phyloP scores from a whole-genome alignment of 2,797 vertebrate genomes.

The Heliangelus exortis region DNA sequence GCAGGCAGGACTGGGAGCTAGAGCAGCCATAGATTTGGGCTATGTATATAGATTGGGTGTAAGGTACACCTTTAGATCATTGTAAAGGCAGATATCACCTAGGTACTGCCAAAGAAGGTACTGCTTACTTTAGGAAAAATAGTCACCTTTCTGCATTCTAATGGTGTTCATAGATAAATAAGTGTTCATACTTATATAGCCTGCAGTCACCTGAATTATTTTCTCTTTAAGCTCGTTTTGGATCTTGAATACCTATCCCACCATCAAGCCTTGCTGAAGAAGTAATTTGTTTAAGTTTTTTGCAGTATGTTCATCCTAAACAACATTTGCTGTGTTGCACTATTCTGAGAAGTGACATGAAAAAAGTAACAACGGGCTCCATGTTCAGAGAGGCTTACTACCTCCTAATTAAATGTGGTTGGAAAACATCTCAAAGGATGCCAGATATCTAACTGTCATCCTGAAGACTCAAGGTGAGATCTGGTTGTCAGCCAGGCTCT shows the following conservation, averaged over 20 bases:
- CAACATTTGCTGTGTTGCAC: neutral
- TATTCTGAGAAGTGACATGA: neutral
- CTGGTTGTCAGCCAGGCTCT: neutral
- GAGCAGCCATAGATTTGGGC: neutral
- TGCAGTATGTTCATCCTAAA: neutral
- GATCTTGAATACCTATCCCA: neutral
- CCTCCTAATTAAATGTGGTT: neutral
- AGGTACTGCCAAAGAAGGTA: neutral
- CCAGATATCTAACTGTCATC: neutral
- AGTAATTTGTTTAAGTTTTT: neutral
- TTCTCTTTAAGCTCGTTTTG: neutral
- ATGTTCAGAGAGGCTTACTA: neutral
- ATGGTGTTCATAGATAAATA: neutral
- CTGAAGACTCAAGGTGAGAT: neutral
- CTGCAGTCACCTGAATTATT: neutral
- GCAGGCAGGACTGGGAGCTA: neutral
- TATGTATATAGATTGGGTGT: neutral
- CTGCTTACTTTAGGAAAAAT: neutral
- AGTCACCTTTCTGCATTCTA: neutral
- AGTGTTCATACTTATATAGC: neutral
- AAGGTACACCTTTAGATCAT: neutral
- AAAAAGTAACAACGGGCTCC: neutral
- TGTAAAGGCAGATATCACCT: neutral
- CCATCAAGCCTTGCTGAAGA: neutral
- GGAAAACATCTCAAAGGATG: neutral